A percentile compares a stretch with the other conserved stretches of the same genome.
Evolutionary conservation across 2,113 vertebrate species (phyloP).

Genomic region (Sturnus vulgaris): DNA sequence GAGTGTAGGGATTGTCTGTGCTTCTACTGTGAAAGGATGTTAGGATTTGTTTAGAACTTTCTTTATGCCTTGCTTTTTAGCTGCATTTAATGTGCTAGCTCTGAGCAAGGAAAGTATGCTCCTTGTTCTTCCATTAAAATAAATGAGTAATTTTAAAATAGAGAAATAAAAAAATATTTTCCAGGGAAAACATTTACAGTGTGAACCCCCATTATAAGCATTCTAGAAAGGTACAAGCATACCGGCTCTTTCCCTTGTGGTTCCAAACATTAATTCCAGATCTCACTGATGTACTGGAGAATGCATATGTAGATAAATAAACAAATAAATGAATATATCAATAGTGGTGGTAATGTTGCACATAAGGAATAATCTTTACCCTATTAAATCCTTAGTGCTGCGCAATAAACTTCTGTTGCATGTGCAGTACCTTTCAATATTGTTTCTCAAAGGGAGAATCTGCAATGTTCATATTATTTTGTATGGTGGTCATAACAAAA

Average conservation of each 20-base stretch:
- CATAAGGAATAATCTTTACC: not conserved
- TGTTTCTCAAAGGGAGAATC: not conserved
- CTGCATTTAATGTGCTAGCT: not conserved
- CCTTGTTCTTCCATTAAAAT: not conserved
- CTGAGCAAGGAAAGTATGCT: not conserved
- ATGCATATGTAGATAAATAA: not conserved
- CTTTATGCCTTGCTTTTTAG: not conserved
- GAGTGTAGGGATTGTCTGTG: rapidly evolving
- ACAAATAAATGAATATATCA: not conserved
- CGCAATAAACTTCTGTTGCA: not conserved
- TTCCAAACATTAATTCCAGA: not conserved
- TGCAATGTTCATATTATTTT: not conserved
- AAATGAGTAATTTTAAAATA: not conserved
- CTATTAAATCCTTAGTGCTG: not conserved
- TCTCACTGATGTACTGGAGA: not conserved
- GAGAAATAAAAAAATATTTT: not conserved
- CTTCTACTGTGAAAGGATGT: not conserved
- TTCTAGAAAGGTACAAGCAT: not conserved
- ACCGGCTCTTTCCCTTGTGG: not conserved
- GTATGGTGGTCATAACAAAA: not conserved
- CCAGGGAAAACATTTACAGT: not conserved
- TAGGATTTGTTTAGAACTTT: not conserved
- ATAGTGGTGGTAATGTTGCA: not conserved
- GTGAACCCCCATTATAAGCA: not conserved
- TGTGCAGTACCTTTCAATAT: not conserved